Percentiles rank a stretch among this genome's conserved stretches.
Conservation (phyloP, 2,888 invertebrate genomes). For the Yponomeuta plumbellus region DNA sequence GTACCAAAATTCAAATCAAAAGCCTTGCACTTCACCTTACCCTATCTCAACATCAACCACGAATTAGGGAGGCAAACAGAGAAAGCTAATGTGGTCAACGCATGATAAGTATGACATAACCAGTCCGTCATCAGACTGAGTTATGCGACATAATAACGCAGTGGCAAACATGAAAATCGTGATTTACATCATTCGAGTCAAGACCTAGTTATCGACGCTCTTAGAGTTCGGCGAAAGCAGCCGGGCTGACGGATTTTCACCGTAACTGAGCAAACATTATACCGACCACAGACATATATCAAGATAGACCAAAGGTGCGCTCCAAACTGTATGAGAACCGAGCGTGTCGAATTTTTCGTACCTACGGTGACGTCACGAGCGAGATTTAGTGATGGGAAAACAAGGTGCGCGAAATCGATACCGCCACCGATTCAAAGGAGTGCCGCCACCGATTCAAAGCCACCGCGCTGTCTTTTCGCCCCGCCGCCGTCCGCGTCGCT, state of each 20-base stretch:
- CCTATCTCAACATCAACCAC: background rate
- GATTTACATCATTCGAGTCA: slow-evolving; percentile 34
- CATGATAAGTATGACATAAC: slow-evolving; percentile 33
- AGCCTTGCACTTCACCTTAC: background rate
- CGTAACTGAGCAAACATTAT: slow-evolving; percentile 24
- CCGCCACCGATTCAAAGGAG: too few species aligned
- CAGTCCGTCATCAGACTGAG: slow-evolving; percentile 4
- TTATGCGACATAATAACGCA: slow-evolving; percentile 24
- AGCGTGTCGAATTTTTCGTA: too few species aligned
- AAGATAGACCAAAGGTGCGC: too few species aligned
- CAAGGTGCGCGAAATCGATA: too few species aligned
- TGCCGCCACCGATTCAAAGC: too few species aligned
- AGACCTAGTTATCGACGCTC: slow-evolving; percentile 24
- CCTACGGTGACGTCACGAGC: too few species aligned
- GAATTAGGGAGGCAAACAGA: slow-evolving; percentile 12
- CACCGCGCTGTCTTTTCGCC: too few species aligned
- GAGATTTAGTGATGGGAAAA: too few species aligned
- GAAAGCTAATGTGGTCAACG: slow-evolving; percentile 18
- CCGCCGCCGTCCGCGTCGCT: too few species aligned
- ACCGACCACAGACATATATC: too few species aligned
- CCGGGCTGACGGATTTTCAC: slow-evolving; percentile 31
- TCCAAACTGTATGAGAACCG: too few species aligned
- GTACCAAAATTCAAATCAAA: too few species aligned
- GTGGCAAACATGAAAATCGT: slow-evolving; percentile 30
- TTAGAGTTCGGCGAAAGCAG: slow-evolving; percentile 34